Conservation (phyloP, 1,140 invertebrate genomes). For the Rhagoletis zephyria region DNA sequence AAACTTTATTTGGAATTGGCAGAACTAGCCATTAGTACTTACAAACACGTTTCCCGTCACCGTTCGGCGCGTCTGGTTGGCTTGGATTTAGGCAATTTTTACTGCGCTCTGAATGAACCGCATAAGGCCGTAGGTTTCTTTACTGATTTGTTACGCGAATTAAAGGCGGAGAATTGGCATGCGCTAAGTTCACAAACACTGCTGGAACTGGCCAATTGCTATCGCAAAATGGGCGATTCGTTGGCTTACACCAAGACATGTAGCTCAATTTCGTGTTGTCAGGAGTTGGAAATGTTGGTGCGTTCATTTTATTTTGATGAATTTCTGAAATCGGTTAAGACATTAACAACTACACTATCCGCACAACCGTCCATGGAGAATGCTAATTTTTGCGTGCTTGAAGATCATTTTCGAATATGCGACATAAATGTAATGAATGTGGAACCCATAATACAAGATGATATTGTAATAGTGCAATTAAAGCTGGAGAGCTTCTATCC, state of each 20-base stretch:
- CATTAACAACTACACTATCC: conserved; percentile 74
- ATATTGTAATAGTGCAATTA: conserved; percentile 76
- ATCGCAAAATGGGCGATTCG: conserved; percentile 84
- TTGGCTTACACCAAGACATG: conserved; percentile 82
- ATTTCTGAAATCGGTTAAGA: conserved; percentile 80
- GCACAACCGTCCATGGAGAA: conserved; percentile 71
- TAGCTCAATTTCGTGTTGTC: conserved; percentile 83
- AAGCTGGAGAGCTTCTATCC: conserved; percentile 78
- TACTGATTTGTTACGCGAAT: conserved; percentile 87
- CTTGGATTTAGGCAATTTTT: conserved; percentile 90
- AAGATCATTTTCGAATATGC: conserved; percentile 70
- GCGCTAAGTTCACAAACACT: conserved; percentile 86
- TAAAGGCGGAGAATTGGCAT: conserved; percentile 89
- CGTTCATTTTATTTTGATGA: conserved; percentile 84
- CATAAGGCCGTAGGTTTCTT: conserved; percentile 92
- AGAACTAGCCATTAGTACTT: conserved; percentile 95
- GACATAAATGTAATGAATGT: conserved; percentile 65
- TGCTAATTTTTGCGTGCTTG: conserved; percentile 68
- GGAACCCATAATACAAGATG: conserved; percentile 75
- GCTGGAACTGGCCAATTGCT: conserved; percentile 88
- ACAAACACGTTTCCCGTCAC: conserved; percentile 92
- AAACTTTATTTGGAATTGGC: conserved; percentile 93
- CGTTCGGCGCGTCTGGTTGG: conserved; percentile 90
- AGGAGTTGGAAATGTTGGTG: conserved; percentile 82
- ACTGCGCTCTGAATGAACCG: conserved; percentile 88